Conservation (phyloP, 2,797 vertebrate species). For the Chromobotia macracanthus region DNA sequence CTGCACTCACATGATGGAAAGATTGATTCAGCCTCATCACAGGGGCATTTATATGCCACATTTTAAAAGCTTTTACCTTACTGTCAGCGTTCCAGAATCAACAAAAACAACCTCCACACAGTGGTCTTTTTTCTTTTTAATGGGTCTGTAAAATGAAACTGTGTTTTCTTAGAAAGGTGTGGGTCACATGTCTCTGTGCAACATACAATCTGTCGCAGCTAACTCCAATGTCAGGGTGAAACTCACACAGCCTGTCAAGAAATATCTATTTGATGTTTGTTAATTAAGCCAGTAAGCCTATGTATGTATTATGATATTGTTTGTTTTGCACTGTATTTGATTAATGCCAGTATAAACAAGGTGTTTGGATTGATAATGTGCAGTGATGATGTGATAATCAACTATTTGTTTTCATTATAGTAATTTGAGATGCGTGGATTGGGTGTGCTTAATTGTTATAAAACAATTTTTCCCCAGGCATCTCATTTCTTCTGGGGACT, state of each 20-base stretch:
- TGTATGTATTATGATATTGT: no score
- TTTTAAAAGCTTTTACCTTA: constrained; percentile 45
- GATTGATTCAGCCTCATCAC: constrained; percentile 19
- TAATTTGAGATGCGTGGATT: no score
- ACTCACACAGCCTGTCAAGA: background rate
- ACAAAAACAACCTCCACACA: constrained; percentile 36
- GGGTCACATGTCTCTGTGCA: constrained; percentile 38
- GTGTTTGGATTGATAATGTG: no score
- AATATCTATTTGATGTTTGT: background rate
- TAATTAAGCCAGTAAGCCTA: background rate
- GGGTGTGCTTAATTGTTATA: no score
- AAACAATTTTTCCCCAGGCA: constrained; percentile 32
- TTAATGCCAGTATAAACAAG: no score
- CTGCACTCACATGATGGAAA: constrained; percentile 35
- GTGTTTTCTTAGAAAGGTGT: constrained; percentile 25
- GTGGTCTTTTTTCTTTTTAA: constrained; percentile 23
- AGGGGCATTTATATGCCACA: constrained; percentile 8
- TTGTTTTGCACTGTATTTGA: no score
- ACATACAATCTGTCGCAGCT: constrained; percentile 15
- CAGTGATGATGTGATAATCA: no score
- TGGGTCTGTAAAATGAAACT: constrained; percentile 29
- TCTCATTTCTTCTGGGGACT: constrained; percentile 75
- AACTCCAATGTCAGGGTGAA: background rate
- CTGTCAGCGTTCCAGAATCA: constrained; percentile 41
- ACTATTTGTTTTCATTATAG: no score